Base-by-base conservation (phyloP, 30 jellyfish, hydroid and myxozoan species). In the Catostylus mosaicus region DNA sequence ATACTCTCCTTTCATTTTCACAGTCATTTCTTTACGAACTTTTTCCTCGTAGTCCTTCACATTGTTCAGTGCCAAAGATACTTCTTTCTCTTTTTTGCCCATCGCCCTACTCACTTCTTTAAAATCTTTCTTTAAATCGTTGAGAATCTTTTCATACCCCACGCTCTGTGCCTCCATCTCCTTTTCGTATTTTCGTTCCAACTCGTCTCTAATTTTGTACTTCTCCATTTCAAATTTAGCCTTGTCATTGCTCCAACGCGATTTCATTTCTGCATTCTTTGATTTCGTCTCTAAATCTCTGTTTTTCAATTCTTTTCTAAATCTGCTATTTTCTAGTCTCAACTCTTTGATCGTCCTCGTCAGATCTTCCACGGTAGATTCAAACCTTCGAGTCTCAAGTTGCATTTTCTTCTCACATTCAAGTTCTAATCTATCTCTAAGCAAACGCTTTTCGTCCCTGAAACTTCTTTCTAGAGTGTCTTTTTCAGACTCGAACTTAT, bases 401-500 rank as follows among this genome's bases (percentile, higher is more conserved):
- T 89, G 89, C 26, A 88, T 45, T 34, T 67, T 83, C 23, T 86
- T 64, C 36, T 78, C 75, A 52, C 47, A 94, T 19, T 94, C 99
- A 16, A 87, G 30, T 36, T 84, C 92, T 30, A 94, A 64, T 38
- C 79, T 88, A 7, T 88, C 99, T 76, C 46, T 88, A 62, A 94
- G 37, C 54, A 69, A 18, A 4, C 90, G 84, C 77, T 80, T 83
- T 40, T 94, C 97, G 51, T 88, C 91, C 26, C 99, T 90, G 54
- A 81, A 88, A 27, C 77, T 61, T 69, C 92, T 77, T 77, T 94
- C 99, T 3, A 94, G 56, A 30, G 87, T 48, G 48, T 88, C 99
- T 51, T 84, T 90, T 61, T 94, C 99, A 40, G 46, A 48, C 64
- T 94, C 99, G 51, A 36, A 61, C 61, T 67, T 83, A 46, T 94